A percentile compares a stretch with the other conserved stretches of the same genome.
Evolutionary conservation across 1,140 invertebrate species (phyloP).

Genomic region (Apis cerana): DNA sequence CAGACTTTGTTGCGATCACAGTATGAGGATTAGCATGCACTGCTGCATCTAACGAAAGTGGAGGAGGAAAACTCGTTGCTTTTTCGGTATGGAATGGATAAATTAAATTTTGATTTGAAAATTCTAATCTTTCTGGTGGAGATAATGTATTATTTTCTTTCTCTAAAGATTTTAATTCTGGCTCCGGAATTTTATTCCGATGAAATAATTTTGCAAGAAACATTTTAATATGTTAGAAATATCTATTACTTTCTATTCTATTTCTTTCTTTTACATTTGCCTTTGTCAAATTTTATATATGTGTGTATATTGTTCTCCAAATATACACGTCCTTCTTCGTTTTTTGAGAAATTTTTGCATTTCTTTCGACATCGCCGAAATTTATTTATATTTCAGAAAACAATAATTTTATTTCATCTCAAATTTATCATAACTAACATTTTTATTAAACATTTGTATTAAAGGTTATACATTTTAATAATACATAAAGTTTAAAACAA

Average conservation of each 20-base stretch:
- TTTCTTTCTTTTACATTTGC: constrained; percentile 10
- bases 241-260: neutral
- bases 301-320: no score
- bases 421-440: neutral
- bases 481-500: constrained; percentile 5
- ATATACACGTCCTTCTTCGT: neutral
- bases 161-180: neutral
- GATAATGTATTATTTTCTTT: neutral
- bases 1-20: neutral
- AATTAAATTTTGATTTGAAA: neutral
- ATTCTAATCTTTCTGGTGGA: neutral
- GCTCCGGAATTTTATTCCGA: neutral
- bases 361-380: constrained; percentile 24
- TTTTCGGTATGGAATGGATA: constrained; percentile 32
- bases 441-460: neutral
- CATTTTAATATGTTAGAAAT: constrained; percentile 28
- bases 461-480: constrained; percentile 35
- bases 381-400: neutral
- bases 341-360: neutral
- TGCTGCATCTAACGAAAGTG: neutral
- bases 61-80: constrained; percentile 18
- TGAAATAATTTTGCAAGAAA: neutral
- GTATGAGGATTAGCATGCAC: constrained; percentile 13
- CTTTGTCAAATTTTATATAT: neutral
- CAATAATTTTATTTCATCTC: constrained; percentile 24